Conservation (phyloP, 2,113 vertebrate genomes). For the Oryzias woworae region DNA sequence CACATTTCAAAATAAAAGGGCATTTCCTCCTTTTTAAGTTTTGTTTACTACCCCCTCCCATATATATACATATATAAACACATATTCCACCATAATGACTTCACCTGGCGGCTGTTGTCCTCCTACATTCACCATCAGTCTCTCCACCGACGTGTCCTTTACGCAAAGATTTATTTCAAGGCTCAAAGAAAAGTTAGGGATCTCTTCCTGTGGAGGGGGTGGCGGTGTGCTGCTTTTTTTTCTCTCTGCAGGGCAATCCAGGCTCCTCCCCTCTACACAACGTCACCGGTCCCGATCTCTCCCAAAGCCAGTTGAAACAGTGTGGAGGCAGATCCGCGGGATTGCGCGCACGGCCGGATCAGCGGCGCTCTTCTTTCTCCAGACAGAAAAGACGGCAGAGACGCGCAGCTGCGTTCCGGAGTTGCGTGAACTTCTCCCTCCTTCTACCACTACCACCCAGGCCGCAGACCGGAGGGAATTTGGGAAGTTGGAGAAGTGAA, state of each 20-base stretch:
- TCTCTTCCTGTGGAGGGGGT: constrained; percentile 6
- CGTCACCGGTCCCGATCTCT: constrained; percentile 74
- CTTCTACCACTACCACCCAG: neutral
- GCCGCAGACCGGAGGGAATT: constrained; percentile 8
- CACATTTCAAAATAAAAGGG: too few relatives aligned
- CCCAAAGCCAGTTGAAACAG: constrained; percentile 54
- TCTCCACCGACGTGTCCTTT: too few relatives aligned
- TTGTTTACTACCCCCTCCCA: too few relatives aligned
- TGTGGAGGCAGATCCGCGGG: constrained; percentile 54
- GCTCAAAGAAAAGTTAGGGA: constrained; percentile 4
- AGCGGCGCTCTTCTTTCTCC: constrained; percentile 21
- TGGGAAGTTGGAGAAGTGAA: constrained; percentile 40
- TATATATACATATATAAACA: too few relatives aligned
- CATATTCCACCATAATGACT: too few relatives aligned
- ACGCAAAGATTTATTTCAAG: too few relatives aligned
- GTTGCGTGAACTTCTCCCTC: constrained; percentile 45
- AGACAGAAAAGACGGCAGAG: neutral
- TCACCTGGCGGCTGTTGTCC: too few relatives aligned
- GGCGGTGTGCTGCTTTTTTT: neutral
- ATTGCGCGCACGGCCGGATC: constrained; percentile 39
- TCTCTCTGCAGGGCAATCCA: constrained; percentile 46
- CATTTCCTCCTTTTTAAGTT: too few relatives aligned
- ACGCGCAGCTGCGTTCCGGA: constrained; percentile 22
- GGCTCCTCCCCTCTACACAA: constrained; percentile 68
- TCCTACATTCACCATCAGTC: too few relatives aligned